Evolutionary conservation across 2,888 invertebrate genomes (phyloP), one percentile per base, ranked within the genome.

Genomic region (Graphium colonna): DNA sequence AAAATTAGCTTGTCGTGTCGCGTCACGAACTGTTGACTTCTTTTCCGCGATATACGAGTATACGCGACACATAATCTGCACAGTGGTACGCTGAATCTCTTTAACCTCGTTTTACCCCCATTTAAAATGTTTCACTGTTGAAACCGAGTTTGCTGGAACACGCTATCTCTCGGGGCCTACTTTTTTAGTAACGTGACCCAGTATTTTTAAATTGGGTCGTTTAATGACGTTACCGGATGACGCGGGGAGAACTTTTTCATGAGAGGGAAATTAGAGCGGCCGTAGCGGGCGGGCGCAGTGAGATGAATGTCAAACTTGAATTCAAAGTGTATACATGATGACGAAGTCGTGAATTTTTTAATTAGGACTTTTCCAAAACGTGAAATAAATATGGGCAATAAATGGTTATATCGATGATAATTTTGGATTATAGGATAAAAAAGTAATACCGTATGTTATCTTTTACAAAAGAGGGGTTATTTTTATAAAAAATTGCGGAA

Each of bases 151-250:
- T 42, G 46, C 48, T 43, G 44, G 48, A 47, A 58, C 54, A 61
- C 57, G 52, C 53, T 51, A 61, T 53, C 43, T 57, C 54, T 43
- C 40, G 52, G 46, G 56, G 52, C 59, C 57, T 57, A 61, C 55
- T 57, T 63, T 56, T 60, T 43, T 58, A 59, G 56, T 60, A 55
- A 50, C 53, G 59, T 61, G 65, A 60, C 64, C 62, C 57, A 33
- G 36, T 58, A 51, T 47, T 58, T 60, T 57, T 48, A 67, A 74
- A 73, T 68, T 73, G 63, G 68, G 68, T 68, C 71, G 62, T 61
- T 54, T 68, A 69, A 72, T 73, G 71, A 69, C 60, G 60, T 61
- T 57, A 51, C 57, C 60, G 53, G 63, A 55, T 57, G 59, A 57
- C 55, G 54, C 51, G 16, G 33, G 53, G 38, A 40, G 51, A 57